Evolutionary conservation across 2,888 invertebrate genomes (phyloP).

Genomic region (Acrocyrtus sp.): DNA sequence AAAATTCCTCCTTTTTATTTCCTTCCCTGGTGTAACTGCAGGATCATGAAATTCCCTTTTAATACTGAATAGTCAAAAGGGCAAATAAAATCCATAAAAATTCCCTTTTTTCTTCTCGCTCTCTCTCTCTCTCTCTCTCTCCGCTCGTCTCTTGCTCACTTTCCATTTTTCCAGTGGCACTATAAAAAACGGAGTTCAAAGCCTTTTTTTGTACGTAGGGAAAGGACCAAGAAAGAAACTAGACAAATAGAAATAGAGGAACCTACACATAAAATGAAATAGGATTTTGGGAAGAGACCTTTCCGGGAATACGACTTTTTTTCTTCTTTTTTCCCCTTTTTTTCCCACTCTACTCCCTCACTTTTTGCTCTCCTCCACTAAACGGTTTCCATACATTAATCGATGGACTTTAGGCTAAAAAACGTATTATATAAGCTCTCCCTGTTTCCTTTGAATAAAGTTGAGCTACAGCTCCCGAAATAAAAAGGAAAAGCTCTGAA

Average conservation of each 20-base stretch:
- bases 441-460: not conserved
- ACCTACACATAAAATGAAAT: not conserved
- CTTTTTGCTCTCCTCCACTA: not conserved
- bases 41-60: not conserved
- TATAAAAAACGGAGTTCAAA: not conserved
- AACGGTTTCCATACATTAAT: slow-evolving; percentile 14
- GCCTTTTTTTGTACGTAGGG: not conserved
- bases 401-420: slow-evolving; percentile 17
- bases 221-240: not conserved
- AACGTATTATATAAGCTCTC: not conserved
- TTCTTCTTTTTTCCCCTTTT: not conserved
- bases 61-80: not conserved
- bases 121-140: too few species aligned
- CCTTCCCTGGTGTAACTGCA: not conserved
- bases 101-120: not conserved
- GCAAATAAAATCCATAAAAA: not conserved
- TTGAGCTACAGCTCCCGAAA: not conserved
- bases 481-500: not conserved
- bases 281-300: not conserved
- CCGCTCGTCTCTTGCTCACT: not conserved
- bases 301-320: not conserved
- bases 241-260: not conserved
- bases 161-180: not conserved
- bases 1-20: too few species aligned
- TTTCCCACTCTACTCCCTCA: not conserved